A percentile compares a stretch with the other conserved stretches of the same genome.
Evolutionary conservation across 2,888 invertebrate species (phyloP).

Genomic region (Sminthurides aquaticus): DNA sequence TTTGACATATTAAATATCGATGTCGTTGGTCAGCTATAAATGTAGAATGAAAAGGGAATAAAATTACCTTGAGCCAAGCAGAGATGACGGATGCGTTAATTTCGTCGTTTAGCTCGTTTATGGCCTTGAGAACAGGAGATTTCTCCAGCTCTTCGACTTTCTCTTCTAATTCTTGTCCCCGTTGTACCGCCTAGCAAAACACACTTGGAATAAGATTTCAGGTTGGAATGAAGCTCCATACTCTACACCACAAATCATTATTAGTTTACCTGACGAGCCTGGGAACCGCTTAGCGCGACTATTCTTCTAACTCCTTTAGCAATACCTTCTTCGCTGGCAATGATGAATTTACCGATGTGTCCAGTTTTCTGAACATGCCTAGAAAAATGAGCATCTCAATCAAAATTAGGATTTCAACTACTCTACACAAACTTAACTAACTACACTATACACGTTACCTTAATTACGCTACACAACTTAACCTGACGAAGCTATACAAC

Average conservation of each 20-base stretch:
- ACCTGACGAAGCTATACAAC: no score
- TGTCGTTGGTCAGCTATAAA: background rate
- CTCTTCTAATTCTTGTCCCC: slow-evolving; percentile 11
- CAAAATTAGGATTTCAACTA: slow-evolving; percentile 10
- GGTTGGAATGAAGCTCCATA: background rate
- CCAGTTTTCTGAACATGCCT: slow-evolving; percentile 80
- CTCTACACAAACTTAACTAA: no score
- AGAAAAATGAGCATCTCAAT: slow-evolving; percentile 42
- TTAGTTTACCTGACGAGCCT: slow-evolving; percentile 59
- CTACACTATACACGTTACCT: no score
- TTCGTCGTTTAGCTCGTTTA: slow-evolving; percentile 19
- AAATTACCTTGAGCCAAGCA: slow-evolving; percentile 16
- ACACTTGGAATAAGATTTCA: slow-evolving; percentile 11
- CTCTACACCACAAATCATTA: background rate
- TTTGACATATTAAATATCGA: background rate
- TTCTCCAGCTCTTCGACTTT: slow-evolving; percentile 10
- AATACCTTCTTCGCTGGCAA: slow-evolving; percentile 96
- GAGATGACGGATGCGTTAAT: slow-evolving; percentile 13
- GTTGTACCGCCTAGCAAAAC: slow-evolving; percentile 10
- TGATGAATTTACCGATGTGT: slow-evolving; percentile 91
- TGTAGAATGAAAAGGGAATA: no score
- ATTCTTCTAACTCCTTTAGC: slow-evolving; percentile 96
- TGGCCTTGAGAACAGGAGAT: slow-evolving; percentile 11
- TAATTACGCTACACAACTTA: no score
- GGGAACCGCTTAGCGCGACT: slow-evolving; percentile 91